These are phyloP conservation scores for roundworm (Caenorhabditis elegans) DNA, from an alignment of 1,140 invertebrate species.

Conservation along the genomic window WBcel235 BX284603.4:9137001-9137500, in stretches of 20 bases:
- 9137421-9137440: constrained; percentile 63
- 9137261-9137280: no score
- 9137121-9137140: constrained; percentile 28
- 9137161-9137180: constrained; percentile 1
- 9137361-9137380: constrained; percentile 17
- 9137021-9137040: not conserved
- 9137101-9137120: not conserved
- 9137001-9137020: not conserved
- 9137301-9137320: not conserved
- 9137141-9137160: not conserved
- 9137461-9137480: constrained; percentile 66
- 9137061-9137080: not conserved
- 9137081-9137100: not conserved
- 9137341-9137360: not conserved
- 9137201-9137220: no score
- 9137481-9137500: constrained; percentile 66
- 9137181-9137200: not conserved
- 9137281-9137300: no score
- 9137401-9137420: constrained; percentile 51
- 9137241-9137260: no score
- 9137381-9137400: constrained; percentile 52
- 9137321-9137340: not conserved
- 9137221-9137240: no score
- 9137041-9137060: constrained; percentile 3
- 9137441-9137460: constrained; percentile 66